Base-by-base conservation (phyloP, 2,888 invertebrate species). In the Synanthedon formicaeformis region DNA sequence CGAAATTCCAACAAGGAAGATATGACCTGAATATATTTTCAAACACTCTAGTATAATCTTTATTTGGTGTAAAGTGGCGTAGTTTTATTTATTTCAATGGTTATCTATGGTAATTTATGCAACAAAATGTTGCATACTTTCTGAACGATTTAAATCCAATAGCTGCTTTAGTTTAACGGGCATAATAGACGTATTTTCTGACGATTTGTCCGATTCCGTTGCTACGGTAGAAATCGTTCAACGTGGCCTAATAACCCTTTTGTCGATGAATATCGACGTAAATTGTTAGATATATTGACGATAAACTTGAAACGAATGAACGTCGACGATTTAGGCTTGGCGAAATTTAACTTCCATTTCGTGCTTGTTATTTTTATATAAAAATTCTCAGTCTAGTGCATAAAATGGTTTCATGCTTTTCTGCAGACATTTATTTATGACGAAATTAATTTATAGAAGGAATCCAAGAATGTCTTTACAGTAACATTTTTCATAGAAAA, bases 1-100 rank as follows among this genome's bases (percentile, higher is more conserved):
- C 66, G 65, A 67, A 71, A 69, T 71, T 72, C 66, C 65, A 63
- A 60, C 64, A 54, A 48, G 60, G 61, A 55, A 41, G 58, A 55
- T 58, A 64, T 64, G 67, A 62, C 66, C 66, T 63, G 60, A 65
- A 73, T 67, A 18, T 11, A 45, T 45, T 45, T 45, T 13, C 2
- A 14, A 12, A 12, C 45, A 45, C 13, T 45, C 5, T n/a, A 4
- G 13, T 45, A n/a, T 45, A 34, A 34, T 13, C 45, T 13, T 10
- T 45, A 13, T 45, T 45, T 14, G 5, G 13, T 8, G 13, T 45
- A 13, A 45, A 45, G 45, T 13, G 13, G 2, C 4, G n/a, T 12
- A 13, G 1, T 45, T 12, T 45, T 45, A 45, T 45, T 34, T 34
- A 34, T 10, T 34, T 34, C 34, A 34, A 34, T 1, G 16, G 10